Evolutionary conservation across 1,140 invertebrate genomes (phyloP), one percentile per base, ranked within the genome.

Genomic region (Drosophila asahinai): DNA sequence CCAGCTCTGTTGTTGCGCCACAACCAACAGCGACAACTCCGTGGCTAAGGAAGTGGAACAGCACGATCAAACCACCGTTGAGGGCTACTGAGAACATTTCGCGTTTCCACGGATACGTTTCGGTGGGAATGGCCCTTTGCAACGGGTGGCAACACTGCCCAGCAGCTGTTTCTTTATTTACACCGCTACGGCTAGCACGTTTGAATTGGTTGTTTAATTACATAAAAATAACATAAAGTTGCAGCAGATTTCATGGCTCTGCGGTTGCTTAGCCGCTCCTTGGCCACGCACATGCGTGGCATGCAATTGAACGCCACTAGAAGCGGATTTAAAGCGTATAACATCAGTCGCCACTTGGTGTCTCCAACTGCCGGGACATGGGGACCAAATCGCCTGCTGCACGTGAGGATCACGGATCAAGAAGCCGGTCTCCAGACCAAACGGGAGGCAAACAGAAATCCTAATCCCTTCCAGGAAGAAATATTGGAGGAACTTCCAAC

Each of bases 401-500:
- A 92, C 75, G 77, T 91, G 60, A 83, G 91, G 54, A 51, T 86
- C 9, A 81, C 80, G 15, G 91, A 92, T 52, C 77, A 81, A 59
- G 84, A 92, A 42, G 91, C 86, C 57, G 91, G 77, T 11, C 45
- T 89, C 7, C 67, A 92, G 14, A 59, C 30, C 1, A 79, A 91
- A 61, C 64, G 91, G 8, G 68, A 65, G 15, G 73, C 78, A 30
- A 92, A 86, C 51, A 73, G 71, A 27, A n/a, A 43, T 15, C 12
- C 48, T 8, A 77, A 80, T 45, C 57, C 65, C 7, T 81, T 77
- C 14, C 49, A 63, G 3, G 60, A 72, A 36, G 57, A 54, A 47
- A 0, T 14, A 5, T 3, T n/a, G 5, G 55, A 64, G 33, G 65
- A 71, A 57, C 33, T 9, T 40, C 5, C n/a, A 22, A 7, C 17